These are phyloP conservation scores for Eledona agricola DNA, from an alignment of 2,888 invertebrate species.

Conservation along the genomic window DNA sequence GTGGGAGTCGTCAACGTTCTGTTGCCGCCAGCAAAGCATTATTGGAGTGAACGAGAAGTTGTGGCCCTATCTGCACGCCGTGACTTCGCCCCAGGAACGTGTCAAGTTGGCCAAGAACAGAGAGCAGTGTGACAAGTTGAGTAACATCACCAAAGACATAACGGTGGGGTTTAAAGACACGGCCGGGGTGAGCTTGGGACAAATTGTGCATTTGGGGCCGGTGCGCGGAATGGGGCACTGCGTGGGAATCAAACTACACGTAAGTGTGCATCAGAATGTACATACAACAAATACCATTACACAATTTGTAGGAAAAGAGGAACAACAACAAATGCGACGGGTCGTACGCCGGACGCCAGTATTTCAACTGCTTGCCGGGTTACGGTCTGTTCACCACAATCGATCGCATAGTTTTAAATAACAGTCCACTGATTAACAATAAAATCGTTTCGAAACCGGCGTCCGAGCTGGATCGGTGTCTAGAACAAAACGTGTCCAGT, in stretches of 20 bases:
- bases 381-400: conserved; percentile 60
- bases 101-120: conserved; percentile 63
- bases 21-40: conserved; percentile 50
- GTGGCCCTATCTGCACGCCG: conserved; percentile 66
- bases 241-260: conserved; percentile 68
- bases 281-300: conserved; percentile 5
- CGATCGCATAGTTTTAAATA: conserved; percentile 51
- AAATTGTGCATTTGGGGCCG: conserved; percentile 66
- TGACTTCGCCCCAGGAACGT: conserved; percentile 65
- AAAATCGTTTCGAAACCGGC: conserved; percentile 20
- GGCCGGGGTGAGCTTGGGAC: conserved; percentile 56
- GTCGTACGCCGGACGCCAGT: conserved; percentile 56
- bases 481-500: conserved; percentile 47
- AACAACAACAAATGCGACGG: conserved; percentile 58
- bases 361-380: conserved; percentile 58
- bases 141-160: conserved; percentile 56
- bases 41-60: conserved; percentile 57
- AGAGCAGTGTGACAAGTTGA: conserved; percentile 62
- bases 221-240: conserved; percentile 67
- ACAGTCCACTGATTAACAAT: conserved; percentile 31
- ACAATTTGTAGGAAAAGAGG: conserved; percentile 52
- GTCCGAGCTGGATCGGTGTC: conserved; percentile 44
- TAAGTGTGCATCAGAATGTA: conserved; percentile 51
- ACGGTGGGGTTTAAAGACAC: conserved; percentile 60
- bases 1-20: conserved; percentile 58